These are phyloP conservation scores for Elephantulus edwardii DNA, from an alignment of 2,113 vertebrate genomes.

Conservation along the genomic window DNA sequence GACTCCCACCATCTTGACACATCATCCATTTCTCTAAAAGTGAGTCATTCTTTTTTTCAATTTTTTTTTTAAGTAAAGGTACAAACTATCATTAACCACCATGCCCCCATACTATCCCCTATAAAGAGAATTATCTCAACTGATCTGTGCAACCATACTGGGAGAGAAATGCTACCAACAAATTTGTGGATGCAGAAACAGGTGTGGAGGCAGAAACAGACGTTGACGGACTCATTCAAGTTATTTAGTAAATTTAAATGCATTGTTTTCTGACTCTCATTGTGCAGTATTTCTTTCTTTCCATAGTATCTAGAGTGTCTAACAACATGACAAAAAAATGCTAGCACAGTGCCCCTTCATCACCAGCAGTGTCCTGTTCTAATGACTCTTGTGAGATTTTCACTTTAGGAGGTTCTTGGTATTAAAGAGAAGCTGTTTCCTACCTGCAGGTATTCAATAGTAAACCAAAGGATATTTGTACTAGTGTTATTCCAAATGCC, in stretches of 20 bases:
- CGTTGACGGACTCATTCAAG: neutral
- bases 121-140: too few species aligned
- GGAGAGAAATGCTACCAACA: neutral
- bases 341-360: neutral
- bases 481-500: neutral
- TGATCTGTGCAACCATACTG: neutral
- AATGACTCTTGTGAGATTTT: neutral
- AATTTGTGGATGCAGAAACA: neutral
- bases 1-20: neutral
- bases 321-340: neutral
- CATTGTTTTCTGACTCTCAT: neutral
- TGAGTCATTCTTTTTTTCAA: neutral
- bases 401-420: neutral
- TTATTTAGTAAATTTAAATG: neutral
- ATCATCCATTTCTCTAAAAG: neutral
- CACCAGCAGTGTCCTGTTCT: neutral
- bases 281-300: neutral
- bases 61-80: neutral
- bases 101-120: neutral
- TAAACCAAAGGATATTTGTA: neutral
- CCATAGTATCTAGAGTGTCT: neutral
- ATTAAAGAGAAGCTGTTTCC: neutral
- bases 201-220: neutral
- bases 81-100: neutral
- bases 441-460: neutral